Conservation (phyloP, 2,113 vertebrate genomes). For the Kryptolebias marmoratus region DNA sequence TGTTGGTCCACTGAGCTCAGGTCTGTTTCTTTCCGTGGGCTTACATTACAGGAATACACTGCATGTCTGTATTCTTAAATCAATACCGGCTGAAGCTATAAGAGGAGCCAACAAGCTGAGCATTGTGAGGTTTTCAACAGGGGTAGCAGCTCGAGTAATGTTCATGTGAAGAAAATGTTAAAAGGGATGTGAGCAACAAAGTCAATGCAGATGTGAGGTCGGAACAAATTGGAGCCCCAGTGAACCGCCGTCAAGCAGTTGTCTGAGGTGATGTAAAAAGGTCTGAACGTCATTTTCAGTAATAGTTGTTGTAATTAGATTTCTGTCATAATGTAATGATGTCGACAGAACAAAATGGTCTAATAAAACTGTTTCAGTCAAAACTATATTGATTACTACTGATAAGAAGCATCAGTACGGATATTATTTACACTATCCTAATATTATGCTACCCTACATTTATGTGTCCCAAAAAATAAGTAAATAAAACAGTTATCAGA, state of each 20-base stretch:
- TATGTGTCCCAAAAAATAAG: no score
- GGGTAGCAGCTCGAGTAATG: not conserved
- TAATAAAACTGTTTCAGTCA: no score
- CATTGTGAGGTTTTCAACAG: not conserved
- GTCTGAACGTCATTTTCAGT: not conserved
- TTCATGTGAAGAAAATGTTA: not conserved
- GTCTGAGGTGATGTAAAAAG: not conserved
- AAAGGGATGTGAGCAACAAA: not conserved
- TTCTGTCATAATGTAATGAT: not conserved
- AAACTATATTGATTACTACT: no score
- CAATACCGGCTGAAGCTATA: slow-evolving; percentile 1
- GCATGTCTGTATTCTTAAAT: not conserved
- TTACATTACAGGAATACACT: not conserved
- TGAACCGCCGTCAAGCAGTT: not conserved
- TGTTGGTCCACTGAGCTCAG: not conserved
- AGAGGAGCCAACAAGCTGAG: not conserved
- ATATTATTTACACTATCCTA: no score
- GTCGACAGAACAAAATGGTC: not conserved
- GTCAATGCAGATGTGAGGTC: not conserved
- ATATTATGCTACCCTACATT: no score
- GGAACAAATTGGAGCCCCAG: not conserved
- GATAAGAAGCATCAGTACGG: no score
- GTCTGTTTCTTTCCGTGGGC: not conserved
- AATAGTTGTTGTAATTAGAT: not conserved
- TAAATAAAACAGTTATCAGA: no score